These are phyloP conservation scores for Podabrus alpinus DNA, from an alignment of 2,888 invertebrate genomes.

Conservation along the genomic window DNA sequence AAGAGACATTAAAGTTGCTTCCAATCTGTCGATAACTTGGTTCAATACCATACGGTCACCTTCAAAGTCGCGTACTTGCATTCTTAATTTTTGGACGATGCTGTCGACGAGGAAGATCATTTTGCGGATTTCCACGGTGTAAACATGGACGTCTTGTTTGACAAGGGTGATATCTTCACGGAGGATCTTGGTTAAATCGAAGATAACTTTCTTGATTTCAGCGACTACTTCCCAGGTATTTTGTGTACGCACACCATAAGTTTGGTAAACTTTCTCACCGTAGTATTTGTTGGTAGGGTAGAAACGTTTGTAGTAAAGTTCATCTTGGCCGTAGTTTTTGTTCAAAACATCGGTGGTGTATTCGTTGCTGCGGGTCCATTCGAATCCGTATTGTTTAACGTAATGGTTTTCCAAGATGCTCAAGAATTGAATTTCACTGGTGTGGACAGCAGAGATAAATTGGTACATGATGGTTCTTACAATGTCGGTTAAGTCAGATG, in stretches of 20 bases:
- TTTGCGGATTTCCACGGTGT: not conserved
- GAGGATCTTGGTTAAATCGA: not conserved
- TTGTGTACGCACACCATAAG: not conserved
- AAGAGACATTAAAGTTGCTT: not conserved
- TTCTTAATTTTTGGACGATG: not conserved
- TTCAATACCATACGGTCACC: not conserved
- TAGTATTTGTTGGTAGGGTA: not conserved
- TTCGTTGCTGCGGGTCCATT: not conserved
- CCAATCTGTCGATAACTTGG: not conserved
- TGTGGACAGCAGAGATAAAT: not conserved
- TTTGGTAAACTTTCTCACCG: not conserved
- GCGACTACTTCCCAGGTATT: not conserved
- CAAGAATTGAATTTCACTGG: not conserved
- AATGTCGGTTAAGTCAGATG: not conserved
- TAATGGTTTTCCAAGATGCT: not conserved
- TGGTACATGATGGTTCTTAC: not conserved
- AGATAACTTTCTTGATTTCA: not conserved
- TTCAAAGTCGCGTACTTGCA: not conserved
- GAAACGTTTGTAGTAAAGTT: not conserved
- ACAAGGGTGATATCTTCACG: not conserved
- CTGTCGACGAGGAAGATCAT: not conserved
- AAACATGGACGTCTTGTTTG: not conserved
- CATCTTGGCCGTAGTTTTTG: not conserved
- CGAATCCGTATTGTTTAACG: not conserved
- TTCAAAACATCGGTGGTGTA: not conserved